Base-by-base conservation (phyloP, 2,797 vertebrate species). In the Chaenodraco wilsoni region DNA sequence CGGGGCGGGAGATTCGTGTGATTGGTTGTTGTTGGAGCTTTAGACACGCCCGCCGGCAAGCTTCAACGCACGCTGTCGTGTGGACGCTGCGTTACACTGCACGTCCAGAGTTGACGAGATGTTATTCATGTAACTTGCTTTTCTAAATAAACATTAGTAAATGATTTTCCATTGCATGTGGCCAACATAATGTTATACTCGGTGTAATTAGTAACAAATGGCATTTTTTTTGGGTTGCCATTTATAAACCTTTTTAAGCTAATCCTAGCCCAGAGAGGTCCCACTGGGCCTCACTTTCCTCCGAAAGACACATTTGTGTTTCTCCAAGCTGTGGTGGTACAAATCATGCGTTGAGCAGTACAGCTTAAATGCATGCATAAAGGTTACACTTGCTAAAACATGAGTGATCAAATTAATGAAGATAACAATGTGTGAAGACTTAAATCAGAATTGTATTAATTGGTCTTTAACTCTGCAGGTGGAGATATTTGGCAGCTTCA, bases 401-500 rank as follows among this genome's bases (percentile, higher is more conserved):
- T 11, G 9, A 60, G 11, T 9, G 13, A 4, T 60, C 4, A 51
- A 19, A 31, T 15, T 54, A 16, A 16, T 23, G 13, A 31, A 17
- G 2, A 10, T 59, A 27, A 1, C 3, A 4, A 68, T 55, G 19
- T 27, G 2, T 68, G 13, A 0, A 0, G 4, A 44, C 19, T 65
- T 45, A 4, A 58, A 23, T n/a, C 7, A 16, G 1, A 0, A 8
- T 59, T 54, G 6, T 49, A 1, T 33, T 68, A 4, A 45, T 74
- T 40, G 58, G 3, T 62, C 21, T 71, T 51, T 9, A 69, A 60
- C 59, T 76, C 72, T 84, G 21, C 89, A 99, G 98, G 98, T 99
- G 83, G 96, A 99, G 91, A 97, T 99, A 91, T 99, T 99, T 91
- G 98, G 98, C 93, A 99, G 98, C 94, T 99, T 99, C 91, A 99